Base-by-base conservation (phyloP, 1,140 invertebrate genomes). In the Pomacea maculata region DNA sequence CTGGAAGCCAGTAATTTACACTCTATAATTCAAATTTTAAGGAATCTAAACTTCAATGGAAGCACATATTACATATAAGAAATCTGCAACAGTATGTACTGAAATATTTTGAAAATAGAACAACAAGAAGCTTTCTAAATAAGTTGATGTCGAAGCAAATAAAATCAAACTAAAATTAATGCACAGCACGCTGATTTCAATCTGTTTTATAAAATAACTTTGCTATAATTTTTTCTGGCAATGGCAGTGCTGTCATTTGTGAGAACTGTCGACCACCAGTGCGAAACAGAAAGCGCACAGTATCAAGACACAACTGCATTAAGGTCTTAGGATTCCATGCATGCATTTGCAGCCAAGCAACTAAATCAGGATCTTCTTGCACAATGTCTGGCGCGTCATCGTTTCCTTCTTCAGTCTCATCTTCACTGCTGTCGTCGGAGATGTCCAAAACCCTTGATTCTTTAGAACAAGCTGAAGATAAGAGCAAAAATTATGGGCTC, bases 191-290 rank as follows among this genome's bases (percentile, higher is more conserved):
- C 17, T 19, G n/a, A 65, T 19, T 17, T 70, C 29, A 70, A 70
- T 34, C 11, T 70, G 67, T 67, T 29, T 25, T 78, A 67, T 78
- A 78, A 5, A 78, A 78, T 21, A 78, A 54, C 67, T 11, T 70
- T 19, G 45, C 64, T 17, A 78, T 78, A 17, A 78, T 71, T 54
- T 78, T 78, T 54, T 78, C 77, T 15, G 77, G 77, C 54, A 78
- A 34, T 9, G 77, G 77, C 21, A 78, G 65, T 25, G 65, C 77
- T 12, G 57, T 14, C 77, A 78, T 78, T 25, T 67, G n/a, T n/a
- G 77, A 45, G 45, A 78, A 78, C 21, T 65, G 77, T 19, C 65
- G 64, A 57, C 70, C 77, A 9, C 65, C 77, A 7, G 64, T n/a
- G 2, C 52, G 65, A 78, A 78, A 78, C 9, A 68, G 29, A 14